Evolutionary conservation across 2,113 vertebrate species (phyloP), one percentile per base, ranked within the genome.

Genomic region (Sisor rabdophorus): DNA sequence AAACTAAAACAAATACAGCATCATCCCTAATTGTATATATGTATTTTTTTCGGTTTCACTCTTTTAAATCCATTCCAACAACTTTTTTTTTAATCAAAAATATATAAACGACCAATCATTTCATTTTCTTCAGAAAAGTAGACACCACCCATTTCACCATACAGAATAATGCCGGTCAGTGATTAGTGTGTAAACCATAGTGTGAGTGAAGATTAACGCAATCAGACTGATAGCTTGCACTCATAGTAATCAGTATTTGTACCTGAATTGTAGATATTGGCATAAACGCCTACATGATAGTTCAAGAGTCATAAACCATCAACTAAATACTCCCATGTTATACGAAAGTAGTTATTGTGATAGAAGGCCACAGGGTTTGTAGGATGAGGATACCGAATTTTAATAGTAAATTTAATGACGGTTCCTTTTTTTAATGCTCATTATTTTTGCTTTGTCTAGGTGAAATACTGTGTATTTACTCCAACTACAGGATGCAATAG

Each of bases 401-500:
- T 10, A 52, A 15, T 16, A 17, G 22, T 70, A 28, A 71, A 28
- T 55, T 53, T 55, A 71, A 32, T 22, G 69, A 71, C 15, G 11
- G 52, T 30, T 53, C 48, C 17, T n/a, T 48, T 67, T 24, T 67
- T 48, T n/a, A n/a, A n/a, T 65, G 16, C 30, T 68, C 63, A 56
- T 32, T 70, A 13, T 26, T n/a, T 63, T 36, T 87, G 83, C 87
- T 83, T 76, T 69, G 59, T 73, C n/a, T 26, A 13, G 40, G 22
- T 69, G 44, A 47, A 44, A 65, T 28, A 83, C 68, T 75, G 28
- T 88, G 88, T 89, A 87, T 88, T 81, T 82, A 76, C 74, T 81
- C 80, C 71, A 79, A 59, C 81, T 84, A 82, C 80, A 86, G 84
- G 80, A 78, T 68, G 71, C 20, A 40, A 13, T 40, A 52, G 2